Evolutionary conservation across 2,113 vertebrate species (phyloP).

Genomic region (Rhabdornis inornatus): DNA sequence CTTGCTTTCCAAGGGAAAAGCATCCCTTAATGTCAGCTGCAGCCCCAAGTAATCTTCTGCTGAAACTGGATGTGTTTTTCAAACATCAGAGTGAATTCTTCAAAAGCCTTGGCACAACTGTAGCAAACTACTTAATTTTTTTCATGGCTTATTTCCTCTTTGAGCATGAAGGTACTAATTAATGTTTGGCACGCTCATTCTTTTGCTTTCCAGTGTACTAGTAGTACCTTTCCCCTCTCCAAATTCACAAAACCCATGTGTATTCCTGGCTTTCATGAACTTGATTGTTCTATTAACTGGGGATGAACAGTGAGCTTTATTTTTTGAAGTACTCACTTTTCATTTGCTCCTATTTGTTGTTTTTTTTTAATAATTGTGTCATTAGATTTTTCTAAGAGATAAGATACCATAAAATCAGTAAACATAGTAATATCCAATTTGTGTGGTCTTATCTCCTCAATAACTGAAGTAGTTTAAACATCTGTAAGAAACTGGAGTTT

Average conservation of each 20-base stretch:
- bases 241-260: not conserved
- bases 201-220: not conserved
- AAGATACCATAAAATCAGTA: not conserved
- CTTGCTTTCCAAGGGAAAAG: not conserved
- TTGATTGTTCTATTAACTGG: not conserved
- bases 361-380: not conserved
- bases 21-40: not conserved
- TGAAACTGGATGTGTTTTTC: not conserved
- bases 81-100: not conserved
- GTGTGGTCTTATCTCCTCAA: not conserved
- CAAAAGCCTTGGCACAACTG: not conserved
- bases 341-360: not conserved
- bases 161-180: not conserved
- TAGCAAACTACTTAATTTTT: not conserved
- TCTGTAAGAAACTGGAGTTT: not conserved
- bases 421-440: not conserved
- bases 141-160: not conserved
- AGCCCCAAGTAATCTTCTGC: not conserved
- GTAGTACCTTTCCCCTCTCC: not conserved
- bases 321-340: not conserved
- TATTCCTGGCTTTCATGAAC: not conserved
- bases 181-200: not conserved
- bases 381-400: not conserved
- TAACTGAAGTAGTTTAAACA: not conserved
- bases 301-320: not conserved